A percentile compares a stretch with the other conserved stretches of the same genome.
phyloP scores from a whole-genome alignment of 2,113 vertebrate species.

The Lasiurus borealis region DNA sequence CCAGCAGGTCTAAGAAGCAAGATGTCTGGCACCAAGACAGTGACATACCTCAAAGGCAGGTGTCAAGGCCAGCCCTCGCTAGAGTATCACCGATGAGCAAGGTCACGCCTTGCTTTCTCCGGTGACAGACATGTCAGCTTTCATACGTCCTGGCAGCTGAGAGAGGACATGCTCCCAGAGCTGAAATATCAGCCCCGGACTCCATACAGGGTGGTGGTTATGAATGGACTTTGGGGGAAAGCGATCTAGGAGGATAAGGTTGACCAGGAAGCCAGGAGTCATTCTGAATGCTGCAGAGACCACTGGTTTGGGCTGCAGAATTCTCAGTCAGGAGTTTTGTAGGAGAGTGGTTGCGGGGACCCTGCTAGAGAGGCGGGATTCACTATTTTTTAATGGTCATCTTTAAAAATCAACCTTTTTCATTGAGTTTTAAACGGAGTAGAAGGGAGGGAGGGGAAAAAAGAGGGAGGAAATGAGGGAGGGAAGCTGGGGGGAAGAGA shows the following conservation, averaged over 20 bases:
- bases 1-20: neutral
- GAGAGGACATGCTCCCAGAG: neutral
- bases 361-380: neutral
- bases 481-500: too few relatives aligned
- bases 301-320: neutral
- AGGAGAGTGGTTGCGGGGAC: neutral
- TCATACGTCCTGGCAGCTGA: neutral
- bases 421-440: too few relatives aligned
- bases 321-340: neutral
- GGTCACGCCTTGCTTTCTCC: neutral
- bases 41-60: neutral
- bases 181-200: neutral
- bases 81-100: neutral
- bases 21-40: neutral
- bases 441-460: too few relatives aligned
- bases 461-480: too few relatives aligned
- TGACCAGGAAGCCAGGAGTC: neutral
- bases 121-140: neutral
- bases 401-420: too few relatives aligned
- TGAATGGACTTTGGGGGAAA: neutral
- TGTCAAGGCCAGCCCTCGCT: neutral
- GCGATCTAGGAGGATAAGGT: neutral
- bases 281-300: neutral
- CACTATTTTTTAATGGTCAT: too few relatives aligned
- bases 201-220: neutral